Base-by-base conservation (phyloP, 2,797 vertebrate species). In the Gobio occitaniae region DNA sequence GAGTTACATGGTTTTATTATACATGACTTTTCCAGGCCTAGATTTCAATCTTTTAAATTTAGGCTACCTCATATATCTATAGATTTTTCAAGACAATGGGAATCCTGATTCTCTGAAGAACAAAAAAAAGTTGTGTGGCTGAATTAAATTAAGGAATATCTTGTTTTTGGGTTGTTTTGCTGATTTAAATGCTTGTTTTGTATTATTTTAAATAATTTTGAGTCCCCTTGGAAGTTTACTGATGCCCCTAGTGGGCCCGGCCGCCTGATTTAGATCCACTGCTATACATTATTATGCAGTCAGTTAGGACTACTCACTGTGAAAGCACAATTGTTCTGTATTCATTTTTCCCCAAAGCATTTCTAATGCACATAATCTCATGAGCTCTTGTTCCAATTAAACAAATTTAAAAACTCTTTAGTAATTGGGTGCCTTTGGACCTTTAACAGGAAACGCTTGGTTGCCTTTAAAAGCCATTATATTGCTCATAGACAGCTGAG, bases 401-500 rank as follows among this genome's bases (percentile, higher is more conserved):
- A 84, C 50, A 77, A 29, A 59, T 69, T 25, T 41, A 38, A 56
- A 68, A 63, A 50, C 36, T 44, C n/a, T 75, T 84, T 69, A 74
- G 66, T 84, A 69, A 75, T 80, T 59, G 63, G 41, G 9, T 76
- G 54, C 74, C 11, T 80, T 76, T 69, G 79, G 77, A 83, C n/a
- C 70, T 29, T 0, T 2, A 41, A 76, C 75, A 82, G 68, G 59
- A 50, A 80, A 69, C 25, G 83, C 80, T 80, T 83, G 68, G 63
- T 8, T 82, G 82, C 48, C 47, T 86, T 80, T 83, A 59, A 59
- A 85, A 69, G 19, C 47, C 25, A 29, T 69, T 29, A 47, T 16
- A 50, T 59, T 81, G 59, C 13, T 70, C 32, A 76, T 59, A 50
- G 71, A 81, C 68, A 81, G 8, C 54, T 84, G 56, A 78, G 44